Evolutionary conservation across 2,888 invertebrate species (phyloP).

Genomic region (Leptopterna dolabrata): DNA sequence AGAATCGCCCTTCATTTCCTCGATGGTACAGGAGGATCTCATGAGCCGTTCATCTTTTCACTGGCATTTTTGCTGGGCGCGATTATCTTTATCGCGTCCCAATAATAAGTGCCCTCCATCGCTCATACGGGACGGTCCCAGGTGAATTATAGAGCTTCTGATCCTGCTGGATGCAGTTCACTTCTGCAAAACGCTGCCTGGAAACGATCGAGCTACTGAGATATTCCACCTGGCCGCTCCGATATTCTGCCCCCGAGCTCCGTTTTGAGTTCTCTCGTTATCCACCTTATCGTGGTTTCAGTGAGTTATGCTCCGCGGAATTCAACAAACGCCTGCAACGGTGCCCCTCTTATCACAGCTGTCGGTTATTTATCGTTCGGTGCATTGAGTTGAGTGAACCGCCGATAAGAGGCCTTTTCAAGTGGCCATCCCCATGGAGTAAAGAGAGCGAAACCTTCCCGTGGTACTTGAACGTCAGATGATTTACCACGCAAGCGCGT

Average conservation of each 20-base stretch:
- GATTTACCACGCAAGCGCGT: background rate
- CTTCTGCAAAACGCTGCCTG: background rate
- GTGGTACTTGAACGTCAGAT: background rate
- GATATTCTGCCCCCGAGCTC: background rate
- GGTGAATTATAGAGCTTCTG: background rate
- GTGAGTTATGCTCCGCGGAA: constrained; percentile 1
- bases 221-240: background rate
- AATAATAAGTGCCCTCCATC: background rate
- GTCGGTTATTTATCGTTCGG: background rate
- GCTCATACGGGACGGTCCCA: background rate
- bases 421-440: background rate
- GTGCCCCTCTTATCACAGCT: background rate
- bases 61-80: background rate
- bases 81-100: background rate
- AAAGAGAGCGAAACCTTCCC: background rate
- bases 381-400: background rate
- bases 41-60: background rate
- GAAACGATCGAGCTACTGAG: constrained; percentile 1
- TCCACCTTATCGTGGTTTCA: background rate
- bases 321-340: constrained; percentile 1
- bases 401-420: constrained; percentile 3
- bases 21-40: background rate
- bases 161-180: background rate
- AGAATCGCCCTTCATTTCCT: background rate
- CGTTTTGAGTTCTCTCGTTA: constrained; percentile 7